Conservation (phyloP, 2,113 vertebrate species). For the Electrona antarctica region DNA sequence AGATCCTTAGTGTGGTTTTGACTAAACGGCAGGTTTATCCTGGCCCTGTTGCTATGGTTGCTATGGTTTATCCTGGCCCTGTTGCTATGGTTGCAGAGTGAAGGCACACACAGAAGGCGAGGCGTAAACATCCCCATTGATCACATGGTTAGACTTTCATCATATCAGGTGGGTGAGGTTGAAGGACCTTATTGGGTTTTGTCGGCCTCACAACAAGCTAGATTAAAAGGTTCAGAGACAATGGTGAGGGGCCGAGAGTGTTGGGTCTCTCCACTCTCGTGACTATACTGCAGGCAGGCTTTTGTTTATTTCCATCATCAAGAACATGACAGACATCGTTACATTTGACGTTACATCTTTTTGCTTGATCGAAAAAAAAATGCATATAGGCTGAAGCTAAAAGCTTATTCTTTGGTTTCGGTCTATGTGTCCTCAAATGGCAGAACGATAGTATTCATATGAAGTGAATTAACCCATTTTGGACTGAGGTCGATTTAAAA, state of each 20-base stretch:
- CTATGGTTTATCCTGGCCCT: slow-evolving; percentile 59
- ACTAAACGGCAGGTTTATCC: slow-evolving; percentile 66
- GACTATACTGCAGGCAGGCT: not conserved
- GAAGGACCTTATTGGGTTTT: slow-evolving; percentile 59
- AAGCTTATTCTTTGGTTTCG: not conserved
- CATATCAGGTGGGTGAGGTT: slow-evolving; percentile 61
- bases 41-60: slow-evolving; percentile 69
- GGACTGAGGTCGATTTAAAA: too few species aligned
- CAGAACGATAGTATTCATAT: slow-evolving; percentile 30
- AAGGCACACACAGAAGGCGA: slow-evolving; percentile 16
- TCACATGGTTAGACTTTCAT: slow-evolving; percentile 72
- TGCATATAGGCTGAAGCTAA: too few species aligned
- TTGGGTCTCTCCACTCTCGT: slow-evolving; percentile 2
- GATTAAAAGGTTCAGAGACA: slow-evolving; percentile 61
- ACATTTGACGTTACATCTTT: too few species aligned
- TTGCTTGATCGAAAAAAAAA: too few species aligned
- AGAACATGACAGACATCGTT: too few species aligned
- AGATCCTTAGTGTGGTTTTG: slow-evolving; percentile 63
- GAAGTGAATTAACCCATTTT: slow-evolving; percentile 40
- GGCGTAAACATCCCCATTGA: slow-evolving; percentile 62
- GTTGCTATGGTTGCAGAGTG: slow-evolving; percentile 68
- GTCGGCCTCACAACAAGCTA: slow-evolving; percentile 41
- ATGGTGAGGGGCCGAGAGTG: slow-evolving; percentile 7
- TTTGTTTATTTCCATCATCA: too few species aligned
- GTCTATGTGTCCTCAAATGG: not conserved